A percentile compares a stretch with the other conserved stretches of the same genome.
phyloP scores from a whole-genome alignment of 2,113 vertebrate species.

The Vulpes ferrilata region DNA sequence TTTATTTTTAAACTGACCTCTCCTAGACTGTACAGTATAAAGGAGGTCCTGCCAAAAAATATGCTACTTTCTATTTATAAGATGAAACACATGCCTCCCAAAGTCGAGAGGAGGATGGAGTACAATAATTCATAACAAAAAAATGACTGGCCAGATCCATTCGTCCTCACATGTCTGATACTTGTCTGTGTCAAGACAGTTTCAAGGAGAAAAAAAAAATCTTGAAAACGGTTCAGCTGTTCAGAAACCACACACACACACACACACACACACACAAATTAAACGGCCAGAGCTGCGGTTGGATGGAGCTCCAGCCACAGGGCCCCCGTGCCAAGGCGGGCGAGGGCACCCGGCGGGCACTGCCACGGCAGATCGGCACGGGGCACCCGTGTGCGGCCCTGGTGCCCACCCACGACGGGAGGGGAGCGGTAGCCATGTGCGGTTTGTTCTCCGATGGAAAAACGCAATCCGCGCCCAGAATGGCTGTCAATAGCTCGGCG shows the following conservation, averaged over 20 bases:
- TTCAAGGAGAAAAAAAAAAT: background rate
- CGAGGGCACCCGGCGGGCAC: background rate
- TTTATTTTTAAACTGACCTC: slow-evolving; percentile 82
- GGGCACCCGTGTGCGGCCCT: background rate
- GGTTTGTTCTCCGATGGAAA: slow-evolving; percentile 49
- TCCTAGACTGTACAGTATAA: slow-evolving; percentile 64
- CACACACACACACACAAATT: too few relatives aligned
- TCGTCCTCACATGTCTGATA: slow-evolving; percentile 55
- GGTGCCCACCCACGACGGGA: background rate
- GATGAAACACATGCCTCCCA: slow-evolving; percentile 82
- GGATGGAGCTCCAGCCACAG: slow-evolving; percentile 1
- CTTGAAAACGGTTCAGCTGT: slow-evolving; percentile 60
- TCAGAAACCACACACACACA: slow-evolving; percentile 29
- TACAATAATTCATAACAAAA: slow-evolving; percentile 73
- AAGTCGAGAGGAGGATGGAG: slow-evolving; percentile 61
- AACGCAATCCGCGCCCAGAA: slow-evolving; percentile 28
- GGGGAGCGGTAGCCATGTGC: slow-evolving; percentile 59
- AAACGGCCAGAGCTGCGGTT: slow-evolving; percentile 40
- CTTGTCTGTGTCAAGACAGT: slow-evolving; percentile 65
- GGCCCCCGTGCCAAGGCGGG: background rate
- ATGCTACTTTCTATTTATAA: slow-evolving; percentile 85
- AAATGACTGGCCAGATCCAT: slow-evolving; percentile 60
- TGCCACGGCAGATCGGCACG: background rate
- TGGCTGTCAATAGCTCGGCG: slow-evolving; percentile 33
- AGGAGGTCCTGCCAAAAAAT: slow-evolving; percentile 78